Conservation (phyloP, 2,888 invertebrate species). For the Microplitis deprimator region DNA sequence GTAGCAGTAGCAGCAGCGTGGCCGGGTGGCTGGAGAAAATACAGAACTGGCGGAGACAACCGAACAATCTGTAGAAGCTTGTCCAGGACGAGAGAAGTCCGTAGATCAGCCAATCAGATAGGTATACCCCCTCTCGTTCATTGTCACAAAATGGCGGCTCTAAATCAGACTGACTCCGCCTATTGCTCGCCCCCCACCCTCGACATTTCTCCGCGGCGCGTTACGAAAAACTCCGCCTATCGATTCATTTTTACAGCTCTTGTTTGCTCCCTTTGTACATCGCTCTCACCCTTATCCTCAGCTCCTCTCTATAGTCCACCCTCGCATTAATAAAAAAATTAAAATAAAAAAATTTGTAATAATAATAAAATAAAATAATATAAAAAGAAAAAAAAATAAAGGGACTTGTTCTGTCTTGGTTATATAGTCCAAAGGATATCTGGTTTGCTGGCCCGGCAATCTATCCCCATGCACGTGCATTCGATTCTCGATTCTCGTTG, state of each 20-base stretch:
- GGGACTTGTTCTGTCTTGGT: not conserved
- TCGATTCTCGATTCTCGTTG: slow-evolving; percentile 30
- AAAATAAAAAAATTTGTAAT: not conserved
- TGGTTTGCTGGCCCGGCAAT: slow-evolving; percentile 1
- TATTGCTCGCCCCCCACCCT: slow-evolving; percentile 58
- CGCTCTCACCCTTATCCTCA: slow-evolving; percentile 11
- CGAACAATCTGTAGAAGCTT: slow-evolving; percentile 71
- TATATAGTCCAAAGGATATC: slow-evolving; percentile 4
- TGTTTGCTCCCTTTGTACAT: slow-evolving; percentile 53
- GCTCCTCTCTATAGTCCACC: slow-evolving; percentile 6
- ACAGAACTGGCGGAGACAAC: slow-evolving; percentile 65
- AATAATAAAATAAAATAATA: not conserved
- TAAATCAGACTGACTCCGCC: slow-evolving; percentile 71
- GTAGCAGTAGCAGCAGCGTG: slow-evolving; percentile 52
- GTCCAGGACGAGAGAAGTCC: slow-evolving; percentile 70
- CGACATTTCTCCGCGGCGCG: slow-evolving; percentile 61
- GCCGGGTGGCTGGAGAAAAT: slow-evolving; percentile 62
- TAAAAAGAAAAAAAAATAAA: not conserved
- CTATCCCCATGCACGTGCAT: slow-evolving; percentile 25
- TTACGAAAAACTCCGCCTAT: slow-evolving; percentile 71
- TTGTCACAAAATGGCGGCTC: slow-evolving; percentile 72
- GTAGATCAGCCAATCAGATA: slow-evolving; percentile 72
- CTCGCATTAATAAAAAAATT: not conserved
- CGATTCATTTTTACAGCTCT: slow-evolving; percentile 71
- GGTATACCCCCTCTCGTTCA: slow-evolving; percentile 67